Conservation (phyloP, 2,888 invertebrate species). For the Merodon equestris region DNA sequence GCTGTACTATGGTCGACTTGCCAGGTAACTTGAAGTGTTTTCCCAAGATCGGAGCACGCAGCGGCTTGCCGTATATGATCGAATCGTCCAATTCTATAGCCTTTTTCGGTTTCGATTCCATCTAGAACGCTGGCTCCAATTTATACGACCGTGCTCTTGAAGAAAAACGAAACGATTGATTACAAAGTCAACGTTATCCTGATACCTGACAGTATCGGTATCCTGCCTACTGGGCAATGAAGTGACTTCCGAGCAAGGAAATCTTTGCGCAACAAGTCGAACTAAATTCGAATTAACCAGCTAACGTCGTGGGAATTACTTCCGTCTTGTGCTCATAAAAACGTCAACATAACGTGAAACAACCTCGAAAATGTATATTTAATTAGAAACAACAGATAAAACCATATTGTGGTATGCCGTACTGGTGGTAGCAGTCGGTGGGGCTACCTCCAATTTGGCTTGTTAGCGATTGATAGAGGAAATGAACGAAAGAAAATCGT, state of each 20-base stretch:
- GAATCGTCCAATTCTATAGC: slow-evolving; percentile 31
- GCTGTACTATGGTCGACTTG: slow-evolving; percentile 75
- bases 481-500: slow-evolving; percentile 18
- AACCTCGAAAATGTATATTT: slow-evolving; percentile 59
- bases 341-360: slow-evolving; percentile 61
- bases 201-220: too few relatives aligned
- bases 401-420: too few relatives aligned
- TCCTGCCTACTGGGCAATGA: too few relatives aligned
- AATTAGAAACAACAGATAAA: slow-evolving; percentile 34
- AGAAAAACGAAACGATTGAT: too few relatives aligned
- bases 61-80: slow-evolving; percentile 80
- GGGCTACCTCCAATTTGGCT: slow-evolving; percentile 26
- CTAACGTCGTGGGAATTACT: slow-evolving; percentile 10
- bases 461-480: slow-evolving; percentile 27
- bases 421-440: neutral
- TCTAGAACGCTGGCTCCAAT: too few relatives aligned
- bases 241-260: slow-evolving; percentile 33
- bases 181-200: too few relatives aligned
- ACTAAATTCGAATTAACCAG: slow-evolving; percentile 16
- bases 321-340: slow-evolving; percentile 34
- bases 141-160: too few relatives aligned
- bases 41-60: slow-evolving; percentile 82
- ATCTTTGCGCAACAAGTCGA: slow-evolving; percentile 18
- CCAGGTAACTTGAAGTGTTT: slow-evolving; percentile 81
- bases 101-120: too few relatives aligned